Evolutionary conservation across 1,140 invertebrate genomes (phyloP), one percentile per base, ranked within the genome.

Genomic region (Pissodes strobi): DNA sequence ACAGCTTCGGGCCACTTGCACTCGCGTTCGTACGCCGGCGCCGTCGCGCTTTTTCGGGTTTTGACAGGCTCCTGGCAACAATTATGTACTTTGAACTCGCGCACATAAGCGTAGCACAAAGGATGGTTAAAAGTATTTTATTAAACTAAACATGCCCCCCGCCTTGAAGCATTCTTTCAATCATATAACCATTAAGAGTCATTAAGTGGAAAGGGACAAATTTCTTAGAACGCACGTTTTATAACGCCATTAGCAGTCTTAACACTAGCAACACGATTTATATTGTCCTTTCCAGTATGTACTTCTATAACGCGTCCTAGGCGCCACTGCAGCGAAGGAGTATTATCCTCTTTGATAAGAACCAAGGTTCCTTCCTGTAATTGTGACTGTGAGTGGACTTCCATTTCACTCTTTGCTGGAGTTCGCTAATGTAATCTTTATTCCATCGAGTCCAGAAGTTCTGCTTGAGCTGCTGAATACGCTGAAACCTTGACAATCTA

Each of bases 211-310:
- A 66, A 17, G n/a, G 48, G 45, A 43, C 64, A 66, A 5, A 67
- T 17, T 49, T 62, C 55, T 6, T 10, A 5, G 13, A 56, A 15
- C 15, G 58, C n/a, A 3, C 68, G 38, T 48, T 60, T 64, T 15
- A 56, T 25, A 6, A 23, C 15, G 10, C 68, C 69, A 21, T 13
- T 12, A 2, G 21, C 9, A 15, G 77, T 78, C 68, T 76, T 72
- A 0, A 81, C 41, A 12, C 65, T 70, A 0, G 71, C 74, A 0
- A 76, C 74, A 52, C 78, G 45, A 2, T 76, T 72, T 15, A 69
- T 45, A 1, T 68, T 69, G 59, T 80, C 77, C 6, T 19, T 21
- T 6, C 76, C 77, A 13, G 73, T 72, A 64, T 75, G 72, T 8
- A 74, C 18, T 41, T 78, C 55, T 5, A 49, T 48, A 8, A 79